These are phyloP conservation scores for Poeciliopsis turrubarensis DNA, from an alignment of 2,113 vertebrate genomes.

Conservation along the genomic window DNA sequence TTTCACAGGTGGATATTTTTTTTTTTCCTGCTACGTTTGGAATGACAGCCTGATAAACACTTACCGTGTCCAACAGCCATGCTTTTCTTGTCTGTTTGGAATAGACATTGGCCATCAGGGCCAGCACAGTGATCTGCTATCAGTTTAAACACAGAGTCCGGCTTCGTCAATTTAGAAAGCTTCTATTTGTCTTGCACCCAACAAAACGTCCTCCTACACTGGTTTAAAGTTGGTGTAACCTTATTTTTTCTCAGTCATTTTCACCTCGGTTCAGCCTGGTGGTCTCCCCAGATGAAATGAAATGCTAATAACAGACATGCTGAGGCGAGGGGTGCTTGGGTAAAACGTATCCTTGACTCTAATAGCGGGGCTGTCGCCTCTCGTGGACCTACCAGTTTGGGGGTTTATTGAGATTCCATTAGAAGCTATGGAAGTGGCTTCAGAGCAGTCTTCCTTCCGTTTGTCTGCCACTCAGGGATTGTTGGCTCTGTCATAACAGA, in stretches of 20 bases:
- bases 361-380: constrained; percentile 75
- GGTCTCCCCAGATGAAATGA: constrained; percentile 53
- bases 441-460: constrained; percentile 55
- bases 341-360: constrained; percentile 64
- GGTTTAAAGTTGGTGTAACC: constrained; percentile 69
- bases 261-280: constrained; percentile 32
- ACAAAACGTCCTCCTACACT: constrained; percentile 70
- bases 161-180: constrained; percentile 75
- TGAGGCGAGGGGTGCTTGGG: constrained; percentile 58
- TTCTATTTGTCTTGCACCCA: constrained; percentile 51
- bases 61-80: constrained; percentile 47
- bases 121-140: constrained; percentile 70
- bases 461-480: constrained; percentile 78
- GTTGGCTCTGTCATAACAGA: constrained; percentile 78
- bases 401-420: constrained; percentile 82
- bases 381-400: constrained; percentile 49
- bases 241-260: constrained; percentile 46
- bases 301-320: constrained; percentile 75
- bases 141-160: constrained; percentile 79
- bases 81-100: constrained; percentile 67
- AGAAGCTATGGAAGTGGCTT: constrained; percentile 60
- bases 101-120: constrained; percentile 65
- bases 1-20: constrained; percentile 46
- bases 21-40: constrained; percentile 29
- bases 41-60: constrained; percentile 69